Evolutionary conservation across 2,888 invertebrate species (phyloP).

Genomic region (Napeogenes inachia): DNA sequence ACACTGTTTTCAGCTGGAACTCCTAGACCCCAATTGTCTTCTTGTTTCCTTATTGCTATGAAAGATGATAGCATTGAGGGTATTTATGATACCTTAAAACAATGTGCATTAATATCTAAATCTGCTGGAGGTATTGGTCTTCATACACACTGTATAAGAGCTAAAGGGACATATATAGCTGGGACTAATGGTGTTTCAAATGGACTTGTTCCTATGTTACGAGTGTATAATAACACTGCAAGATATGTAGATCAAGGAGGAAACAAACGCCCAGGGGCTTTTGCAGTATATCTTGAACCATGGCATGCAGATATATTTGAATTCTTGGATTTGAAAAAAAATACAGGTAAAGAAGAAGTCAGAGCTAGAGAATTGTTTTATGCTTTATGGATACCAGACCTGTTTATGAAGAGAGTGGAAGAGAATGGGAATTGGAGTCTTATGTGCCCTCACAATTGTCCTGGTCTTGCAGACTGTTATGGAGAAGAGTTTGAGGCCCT

Average conservation of each 20-base stretch:
- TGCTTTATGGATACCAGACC: conserved; percentile 98
- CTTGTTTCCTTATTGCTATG: conserved; percentile 97
- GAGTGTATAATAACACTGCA: conserved; percentile 97
- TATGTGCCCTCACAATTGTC: conserved; percentile 97
- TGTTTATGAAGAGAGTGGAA: conserved; percentile 97
- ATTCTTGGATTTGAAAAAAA: conserved; percentile 95
- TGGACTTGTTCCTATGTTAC: conserved; percentile 96
- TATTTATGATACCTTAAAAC: conserved; percentile 93
- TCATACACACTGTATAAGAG: conserved; percentile 96
- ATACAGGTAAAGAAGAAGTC: conserved; percentile 96
- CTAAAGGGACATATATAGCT: conserved; percentile 92
- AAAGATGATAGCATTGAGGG: conserved; percentile 96
- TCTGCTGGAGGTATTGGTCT: conserved; percentile 98
- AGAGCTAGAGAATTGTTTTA: conserved; percentile 97
- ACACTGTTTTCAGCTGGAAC: conserved; percentile 98
- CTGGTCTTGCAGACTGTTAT: conserved; percentile 94
- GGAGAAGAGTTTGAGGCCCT: conserved; percentile 95
- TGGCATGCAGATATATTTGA: conserved; percentile 99
- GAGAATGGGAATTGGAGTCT: conserved; percentile 91
- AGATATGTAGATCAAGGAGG: conserved; percentile 99
- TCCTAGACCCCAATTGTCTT: conserved; percentile 92
- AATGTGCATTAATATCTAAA: conserved; percentile 97
- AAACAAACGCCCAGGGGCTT: conserved; percentile 97
- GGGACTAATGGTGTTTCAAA: conserved; percentile 97
- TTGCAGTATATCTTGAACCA: conserved; percentile 98